phyloP scores from a whole-genome alignment of 2,113 vertebrate genomes.

The Muntiacus muntjak region DNA sequence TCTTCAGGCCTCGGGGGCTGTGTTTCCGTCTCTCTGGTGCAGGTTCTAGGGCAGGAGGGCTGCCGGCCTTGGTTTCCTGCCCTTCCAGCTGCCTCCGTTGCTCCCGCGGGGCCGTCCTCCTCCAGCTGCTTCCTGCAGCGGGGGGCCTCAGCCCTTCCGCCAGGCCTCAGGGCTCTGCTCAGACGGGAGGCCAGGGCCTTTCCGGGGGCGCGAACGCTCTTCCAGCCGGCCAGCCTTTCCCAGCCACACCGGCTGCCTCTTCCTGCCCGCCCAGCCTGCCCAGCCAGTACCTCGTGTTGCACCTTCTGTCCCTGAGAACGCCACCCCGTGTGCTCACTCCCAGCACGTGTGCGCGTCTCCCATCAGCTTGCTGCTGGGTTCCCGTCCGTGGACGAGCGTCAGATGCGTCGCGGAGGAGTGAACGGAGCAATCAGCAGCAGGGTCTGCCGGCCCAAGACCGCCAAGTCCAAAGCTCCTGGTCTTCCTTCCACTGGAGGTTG shows the following conservation, averaged over 20 bases:
- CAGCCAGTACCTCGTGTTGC: too few relatives aligned
- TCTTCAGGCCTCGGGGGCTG: rapidly evolving
- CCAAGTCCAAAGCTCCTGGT: background rate
- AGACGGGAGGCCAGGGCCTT: background rate
- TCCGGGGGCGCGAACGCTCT: too few relatives aligned
- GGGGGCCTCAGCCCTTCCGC: background rate
- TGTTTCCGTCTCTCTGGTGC: background rate
- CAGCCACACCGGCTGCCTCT: too few relatives aligned
- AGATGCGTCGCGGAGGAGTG: rapidly evolving
- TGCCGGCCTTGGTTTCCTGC: background rate
- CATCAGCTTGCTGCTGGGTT: rapidly evolving
- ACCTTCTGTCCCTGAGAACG: rapidly evolving
- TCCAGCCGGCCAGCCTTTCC: background rate
- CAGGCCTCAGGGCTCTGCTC: background rate
- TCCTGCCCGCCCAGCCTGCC: background rate
- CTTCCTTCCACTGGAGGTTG: background rate
- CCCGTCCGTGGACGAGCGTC: background rate
- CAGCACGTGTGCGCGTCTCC: rapidly evolving
- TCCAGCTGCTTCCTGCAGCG: background rate
- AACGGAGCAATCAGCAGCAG: background rate
- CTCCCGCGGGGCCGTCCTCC: background rate
- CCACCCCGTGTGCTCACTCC: too few relatives aligned
- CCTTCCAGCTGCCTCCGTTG: rapidly evolving
- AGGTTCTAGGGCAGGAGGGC: background rate
- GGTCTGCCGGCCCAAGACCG: background rate